Base-by-base conservation (phyloP, 1,140 invertebrate species). In the Drosophila orosa region DNA sequence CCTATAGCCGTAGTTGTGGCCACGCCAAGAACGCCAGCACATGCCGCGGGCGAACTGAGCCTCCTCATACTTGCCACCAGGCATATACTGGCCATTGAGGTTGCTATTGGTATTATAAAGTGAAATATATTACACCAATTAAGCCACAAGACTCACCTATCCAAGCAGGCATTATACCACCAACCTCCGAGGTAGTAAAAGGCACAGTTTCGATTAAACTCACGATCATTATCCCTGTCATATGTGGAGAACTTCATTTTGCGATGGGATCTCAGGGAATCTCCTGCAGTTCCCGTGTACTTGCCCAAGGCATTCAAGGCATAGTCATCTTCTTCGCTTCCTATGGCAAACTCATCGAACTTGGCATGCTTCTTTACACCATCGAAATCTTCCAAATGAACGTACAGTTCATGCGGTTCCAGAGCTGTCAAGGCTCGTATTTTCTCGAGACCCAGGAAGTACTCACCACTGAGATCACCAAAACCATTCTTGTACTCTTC, bases 271-370 rank as follows among this genome's bases (percentile, higher is more conserved):
- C 42, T 7, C 0, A 85, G 74, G n/a, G 82, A 76, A 25, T 85
- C 81, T 3, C 81, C 81, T 5, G 73, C 81, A 4, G 52, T 80
- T 7, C 81, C 81, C 0, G 57, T 27, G 19, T 69, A 85, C n/a
- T 68, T 96, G 95, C 94, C 94, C 2, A 96, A 83, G 1, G 94
- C 92, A 72, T 93, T 94, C 24, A 96, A 93, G 13, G 94, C 92
- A 81, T 95, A 97, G 1, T 93, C 93, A 76, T 95, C 94, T 10
- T 92, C 81, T 80, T 96, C 95, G 17, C 93, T 92, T 7, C 93
- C 94, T 17, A 96, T 92, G 5, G 93, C 93, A 77, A 96, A 96
- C 19, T 94, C 92, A 15, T 94, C 93, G 84, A 96, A 97, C 33
- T 91, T 92, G 0, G 95, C 95, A 60, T 92, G 93, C 17, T 92